phyloP scores from a whole-genome alignment of 2,113 vertebrate species.

The Notothenia coriiceps region DNA sequence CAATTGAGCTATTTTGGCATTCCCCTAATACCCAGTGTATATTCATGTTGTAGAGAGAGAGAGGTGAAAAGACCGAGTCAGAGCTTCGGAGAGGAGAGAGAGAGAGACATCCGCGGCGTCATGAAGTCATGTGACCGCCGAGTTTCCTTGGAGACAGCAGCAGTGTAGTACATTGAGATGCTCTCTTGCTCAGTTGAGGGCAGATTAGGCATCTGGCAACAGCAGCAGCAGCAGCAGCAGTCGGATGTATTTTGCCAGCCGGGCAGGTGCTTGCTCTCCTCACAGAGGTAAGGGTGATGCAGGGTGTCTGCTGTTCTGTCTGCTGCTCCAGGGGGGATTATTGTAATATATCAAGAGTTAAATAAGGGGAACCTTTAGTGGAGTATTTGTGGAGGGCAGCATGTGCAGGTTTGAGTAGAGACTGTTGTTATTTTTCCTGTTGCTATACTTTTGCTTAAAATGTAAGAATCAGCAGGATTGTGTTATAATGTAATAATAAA shows the following conservation, averaged over 20 bases:
- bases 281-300: conserved; percentile 63
- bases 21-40: conserved; percentile 41
- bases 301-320: conserved; percentile 27
- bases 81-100: conserved; percentile 44
- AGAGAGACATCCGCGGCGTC: conserved; percentile 68
- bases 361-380: conserved; percentile 22
- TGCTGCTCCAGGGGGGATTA: conserved; percentile 21
- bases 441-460: background rate
- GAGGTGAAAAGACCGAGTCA: conserved; percentile 48
- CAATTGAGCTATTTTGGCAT: conserved; percentile 30
- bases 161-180: conserved; percentile 83
- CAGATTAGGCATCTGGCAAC: conserved; percentile 76
- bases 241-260: conserved; percentile 75
- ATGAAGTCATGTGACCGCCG: conserved; percentile 80
- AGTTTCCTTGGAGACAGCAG: conserved; percentile 90
- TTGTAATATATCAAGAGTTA: background rate
- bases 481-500: conserved; percentile 19
- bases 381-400: conserved; percentile 13
- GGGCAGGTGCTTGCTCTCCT: conserved; percentile 72
- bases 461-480: background rate
- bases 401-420: conserved; percentile 30
- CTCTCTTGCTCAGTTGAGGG: conserved; percentile 77
- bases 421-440: background rate
- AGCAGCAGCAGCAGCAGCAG: conserved; percentile 59
- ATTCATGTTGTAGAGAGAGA: conserved; percentile 15